A percentile compares a stretch with the other conserved stretches of the same genome.
Conservation (phyloP, 2,797 vertebrate genomes). For the Argentina silus region DNA sequence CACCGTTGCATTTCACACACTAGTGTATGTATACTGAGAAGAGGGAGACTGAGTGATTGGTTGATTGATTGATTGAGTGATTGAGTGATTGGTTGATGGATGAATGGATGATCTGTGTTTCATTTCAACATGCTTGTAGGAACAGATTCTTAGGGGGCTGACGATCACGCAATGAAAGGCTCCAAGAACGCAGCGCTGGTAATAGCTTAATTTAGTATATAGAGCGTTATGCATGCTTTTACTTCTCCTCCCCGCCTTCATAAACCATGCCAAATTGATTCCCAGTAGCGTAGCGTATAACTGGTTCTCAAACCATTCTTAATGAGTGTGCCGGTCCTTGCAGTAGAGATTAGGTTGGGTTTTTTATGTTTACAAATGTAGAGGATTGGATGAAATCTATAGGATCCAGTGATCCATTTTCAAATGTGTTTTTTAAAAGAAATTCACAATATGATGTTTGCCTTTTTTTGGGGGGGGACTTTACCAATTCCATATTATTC, state of each 20-base stretch:
- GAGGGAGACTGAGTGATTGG: slow-evolving; percentile 46
- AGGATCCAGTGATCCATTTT: slow-evolving; percentile 40
- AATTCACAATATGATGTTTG: slow-evolving; percentile 27
- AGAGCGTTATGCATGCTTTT: slow-evolving; percentile 67
- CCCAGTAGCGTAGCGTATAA: slow-evolving; percentile 22
- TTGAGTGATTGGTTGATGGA: slow-evolving; percentile 48
- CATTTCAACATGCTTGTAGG: slow-evolving; percentile 50
- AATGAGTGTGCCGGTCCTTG: slow-evolving; percentile 68
- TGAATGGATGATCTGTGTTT: slow-evolving; percentile 51
- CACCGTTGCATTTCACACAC: slow-evolving; percentile 56
- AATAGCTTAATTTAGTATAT: slow-evolving; percentile 69
- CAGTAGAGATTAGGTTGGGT: slow-evolving; percentile 61
- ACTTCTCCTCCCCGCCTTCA: slow-evolving; percentile 55
- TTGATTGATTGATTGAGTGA: slow-evolving; percentile 36
- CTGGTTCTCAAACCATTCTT: slow-evolving; percentile 56
- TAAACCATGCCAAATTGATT: slow-evolving; percentile 47
- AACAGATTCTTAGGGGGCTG: slow-evolving; percentile 67
- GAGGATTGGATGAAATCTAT: slow-evolving; percentile 42
- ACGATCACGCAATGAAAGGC: slow-evolving; percentile 43
- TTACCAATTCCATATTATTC: slow-evolving; percentile 7
- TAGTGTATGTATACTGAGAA: slow-evolving; percentile 45
- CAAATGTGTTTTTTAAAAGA: slow-evolving; percentile 36
- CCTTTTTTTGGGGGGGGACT: slow-evolving; percentile 19
- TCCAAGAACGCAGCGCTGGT: slow-evolving; percentile 49
- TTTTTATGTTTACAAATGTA: slow-evolving; percentile 46